Evolutionary conservation across 2,797 vertebrate genomes (phyloP), one percentile per base, ranked within the genome.

Genomic region (Mallotus villosus): DNA sequence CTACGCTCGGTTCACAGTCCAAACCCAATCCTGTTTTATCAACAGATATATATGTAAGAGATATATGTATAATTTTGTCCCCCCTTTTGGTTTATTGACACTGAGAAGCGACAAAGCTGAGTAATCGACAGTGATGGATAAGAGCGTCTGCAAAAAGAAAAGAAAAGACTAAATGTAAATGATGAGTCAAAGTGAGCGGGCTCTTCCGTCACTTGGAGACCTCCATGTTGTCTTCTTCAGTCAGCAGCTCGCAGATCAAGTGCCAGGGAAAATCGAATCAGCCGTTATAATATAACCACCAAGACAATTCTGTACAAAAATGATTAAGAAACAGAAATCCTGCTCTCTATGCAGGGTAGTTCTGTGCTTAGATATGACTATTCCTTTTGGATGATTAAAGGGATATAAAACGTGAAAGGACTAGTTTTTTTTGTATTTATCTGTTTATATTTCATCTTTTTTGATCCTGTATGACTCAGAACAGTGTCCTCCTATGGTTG

Each of bases 281-380:
- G 24, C 81, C 37, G 73, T 69, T 49, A 74, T 2, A 77, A 55
- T 22, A 65, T 75, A 78, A 79, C 1, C 53, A n/a, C 72, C 24
- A 34, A 77, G 37, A 27, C 71, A 4, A 2, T 74, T 63, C 19
- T 27, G 82, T 82, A 78, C 83, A 83, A 86, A 77, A 70, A 78
- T 78, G 74, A 68, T 70, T 21, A 81, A 46, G 2, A 46, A 12
- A 11, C 12, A 0, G 12, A 46, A 46, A 46, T 46, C 41, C 41
- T 46, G 41, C 14, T 46, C 41, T 46, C 2, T 11, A 14, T 46
- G 11, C 41, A 14, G 41, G 41, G 12, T 46, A 46, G 11, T 46
- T 2, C 9, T 46, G 12, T 51, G 32, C 46, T 9, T 65, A 21
- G 9, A 19, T 17, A 9, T n/a, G 16, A n/a, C 51, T n/a, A n/a